A percentile compares a stretch with the other conserved stretches of the same genome.
phyloP scores from a whole-genome alignment of 2,888 invertebrate genomes.

The Scrobipalpa costella region DNA sequence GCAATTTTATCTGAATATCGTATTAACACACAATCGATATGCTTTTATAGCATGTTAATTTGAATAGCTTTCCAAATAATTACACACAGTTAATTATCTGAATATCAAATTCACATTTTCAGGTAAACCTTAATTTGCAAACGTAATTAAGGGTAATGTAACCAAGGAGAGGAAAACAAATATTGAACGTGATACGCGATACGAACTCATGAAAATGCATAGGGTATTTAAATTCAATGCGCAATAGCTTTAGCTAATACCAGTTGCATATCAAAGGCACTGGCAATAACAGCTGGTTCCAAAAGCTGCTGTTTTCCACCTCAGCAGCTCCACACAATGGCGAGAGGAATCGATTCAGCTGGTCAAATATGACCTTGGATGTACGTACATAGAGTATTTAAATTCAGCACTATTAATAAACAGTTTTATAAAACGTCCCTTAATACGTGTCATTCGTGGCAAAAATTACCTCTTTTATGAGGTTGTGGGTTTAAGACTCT shows the following conservation, averaged over 20 bases:
- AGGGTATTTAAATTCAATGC: not conserved
- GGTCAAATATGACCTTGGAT: conserved; percentile 27
- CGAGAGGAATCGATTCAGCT: conserved; percentile 19
- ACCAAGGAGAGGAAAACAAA: not conserved
- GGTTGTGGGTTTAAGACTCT: no score
- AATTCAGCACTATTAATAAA: no score
- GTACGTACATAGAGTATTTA: no score
- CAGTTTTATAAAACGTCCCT: no score
- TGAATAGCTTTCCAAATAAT: not conserved
- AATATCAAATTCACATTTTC: not conserved
- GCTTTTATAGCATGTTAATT: conserved; percentile 3
- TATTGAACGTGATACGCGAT: not conserved
- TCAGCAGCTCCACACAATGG: conserved; percentile 11
- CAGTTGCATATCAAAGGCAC: conserved; percentile 19
- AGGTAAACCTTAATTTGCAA: not conserved
- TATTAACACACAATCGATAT: conserved; percentile 12
- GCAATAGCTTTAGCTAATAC: not conserved
- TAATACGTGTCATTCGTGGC: no score
- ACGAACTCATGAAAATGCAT: conserved; percentile 10
- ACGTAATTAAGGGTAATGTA: not conserved
- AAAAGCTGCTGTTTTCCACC: conserved; percentile 8
- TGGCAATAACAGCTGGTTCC: not conserved
- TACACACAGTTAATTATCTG: not conserved
- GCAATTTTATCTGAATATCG: conserved; percentile 24
- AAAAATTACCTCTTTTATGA: no score